Evolutionary conservation across 1,140 invertebrate species (phyloP).

Genomic region (Drosophila persimilis): DNA sequence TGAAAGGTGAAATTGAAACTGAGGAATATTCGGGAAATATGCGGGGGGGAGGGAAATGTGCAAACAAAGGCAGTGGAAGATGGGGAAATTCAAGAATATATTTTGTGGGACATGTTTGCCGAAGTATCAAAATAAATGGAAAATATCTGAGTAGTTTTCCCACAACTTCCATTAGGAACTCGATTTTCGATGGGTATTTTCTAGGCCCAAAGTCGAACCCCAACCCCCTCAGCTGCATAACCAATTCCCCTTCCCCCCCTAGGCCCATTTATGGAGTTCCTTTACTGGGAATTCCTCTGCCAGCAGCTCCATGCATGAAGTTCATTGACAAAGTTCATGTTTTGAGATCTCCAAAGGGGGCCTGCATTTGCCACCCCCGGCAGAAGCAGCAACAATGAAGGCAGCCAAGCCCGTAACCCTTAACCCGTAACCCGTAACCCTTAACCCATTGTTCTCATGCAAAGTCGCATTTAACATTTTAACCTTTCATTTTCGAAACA

Average conservation of each 20-base stretch:
- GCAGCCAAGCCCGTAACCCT: conserved; percentile 1
- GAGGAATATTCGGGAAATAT: neutral
- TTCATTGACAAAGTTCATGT: conserved; percentile 75
- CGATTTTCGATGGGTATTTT: neutral
- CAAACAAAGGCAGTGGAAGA: neutral
- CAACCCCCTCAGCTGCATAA: no score
- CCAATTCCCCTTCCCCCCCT: conserved; percentile 25
- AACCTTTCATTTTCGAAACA: conserved; percentile 81
- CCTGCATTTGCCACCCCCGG: no score
- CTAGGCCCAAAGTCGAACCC: neutral
- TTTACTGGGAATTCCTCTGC: conserved; percentile 1
- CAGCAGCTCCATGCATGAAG: conserved; percentile 48
- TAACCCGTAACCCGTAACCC: conserved; percentile 26
- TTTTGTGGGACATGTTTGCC: neutral
- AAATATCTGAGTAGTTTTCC: neutral
- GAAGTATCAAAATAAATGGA: neutral
- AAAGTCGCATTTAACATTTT: conserved; percentile 80
- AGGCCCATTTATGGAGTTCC: conserved; percentile 37
- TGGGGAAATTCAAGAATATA: neutral
- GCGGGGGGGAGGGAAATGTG: neutral
- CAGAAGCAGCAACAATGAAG: conserved; percentile 29
- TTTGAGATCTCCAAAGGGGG: conserved; percentile 53
- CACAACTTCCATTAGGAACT: no score
- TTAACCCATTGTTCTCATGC: conserved; percentile 59
- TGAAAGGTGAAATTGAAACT: conserved; percentile 21